Base-by-base conservation (phyloP, 1,140 invertebrate species). In the Zaprionus ghesquierei region DNA sequence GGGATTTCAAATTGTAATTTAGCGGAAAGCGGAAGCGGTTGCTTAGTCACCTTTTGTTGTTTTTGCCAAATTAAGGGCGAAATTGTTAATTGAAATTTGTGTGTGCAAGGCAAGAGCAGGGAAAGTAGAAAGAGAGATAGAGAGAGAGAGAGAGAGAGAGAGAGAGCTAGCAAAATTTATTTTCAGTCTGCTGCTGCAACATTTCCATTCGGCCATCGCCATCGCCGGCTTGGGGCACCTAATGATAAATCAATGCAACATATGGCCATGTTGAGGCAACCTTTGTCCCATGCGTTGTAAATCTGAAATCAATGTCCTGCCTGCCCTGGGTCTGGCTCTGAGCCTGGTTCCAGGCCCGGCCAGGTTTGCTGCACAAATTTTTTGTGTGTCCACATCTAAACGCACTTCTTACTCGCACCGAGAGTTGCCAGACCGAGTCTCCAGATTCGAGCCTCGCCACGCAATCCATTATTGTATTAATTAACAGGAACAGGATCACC, bases 401-500 rank as follows among this genome's bases (percentile, higher is more conserved):
- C 75, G 49, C 64, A 63, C 41, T 69, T 75, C 75, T 80, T 78
- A 41, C 50, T 73, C 69, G 63, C n/a, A n/a, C 77, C 58, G 27
- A 29, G 27, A 29, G 27, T 9, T 9, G 6, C 27, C 6, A 9
- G 0, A 9, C 27, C 3, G 27, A 8, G 53, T 65, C 35, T 27
- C 53, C 44, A 46, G 61, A 27, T 9, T 31, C 38, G 38, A 60
- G 61, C 51, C 70, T 66, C 70, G 69, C 35, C 86, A 79, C 69
- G 76, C 90, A 86, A 91, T 91, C 87, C 82, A 92, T 92, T 92
- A 92, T 92, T 92, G 91, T 92, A 92, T 92, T 92, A 92, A 92
- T 92, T 92, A 92, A 92, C 91, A 92, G 89, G 89, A 92, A 92
- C 91, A 92, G 90, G 91, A 92, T 92, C 91, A 92, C 91, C 91